Conservation (phyloP, 2,888 invertebrate genomes). For the Sycophila texana region DNA sequence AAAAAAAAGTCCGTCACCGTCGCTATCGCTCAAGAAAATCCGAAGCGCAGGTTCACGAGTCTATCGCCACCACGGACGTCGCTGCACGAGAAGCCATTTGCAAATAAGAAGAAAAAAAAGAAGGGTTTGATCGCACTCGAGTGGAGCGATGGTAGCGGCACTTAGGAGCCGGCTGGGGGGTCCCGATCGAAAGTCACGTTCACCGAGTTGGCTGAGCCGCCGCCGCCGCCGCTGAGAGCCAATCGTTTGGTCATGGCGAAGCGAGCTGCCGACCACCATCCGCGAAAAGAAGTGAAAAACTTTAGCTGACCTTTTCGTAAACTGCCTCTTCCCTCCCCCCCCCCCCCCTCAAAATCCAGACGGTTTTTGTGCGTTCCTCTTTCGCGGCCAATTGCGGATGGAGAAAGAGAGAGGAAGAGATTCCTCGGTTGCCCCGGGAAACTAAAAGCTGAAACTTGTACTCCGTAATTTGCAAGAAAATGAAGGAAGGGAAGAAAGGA, state of each 20-base stretch:
- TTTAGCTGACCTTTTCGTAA: constrained; percentile 13
- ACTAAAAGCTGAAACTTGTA: constrained; percentile 46
- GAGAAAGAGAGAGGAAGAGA: constrained; percentile 13
- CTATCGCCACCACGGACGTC: not conserved
- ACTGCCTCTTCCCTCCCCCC: not conserved
- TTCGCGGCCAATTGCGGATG: constrained; percentile 6
- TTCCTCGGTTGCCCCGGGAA: constrained; percentile 24
- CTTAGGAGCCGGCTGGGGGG: constrained; percentile 18
- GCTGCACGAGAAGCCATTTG: constrained; percentile 43
- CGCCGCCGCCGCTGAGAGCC: constrained; percentile 18
- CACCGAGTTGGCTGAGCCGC: constrained; percentile 5
- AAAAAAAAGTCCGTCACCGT: constrained; percentile 17
- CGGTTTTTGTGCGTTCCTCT: not conserved
- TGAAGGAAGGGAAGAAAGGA: not conserved
- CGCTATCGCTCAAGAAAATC: constrained; percentile 52
- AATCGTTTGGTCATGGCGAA: constrained; percentile 47
- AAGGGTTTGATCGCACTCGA: constrained; percentile 44
- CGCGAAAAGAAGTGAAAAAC: constrained; percentile 34
- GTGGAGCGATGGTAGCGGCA: constrained; percentile 11
- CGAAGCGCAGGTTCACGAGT: constrained; percentile 19
- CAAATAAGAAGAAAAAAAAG: constrained; percentile 39
- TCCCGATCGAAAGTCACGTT: constrained; percentile 56
- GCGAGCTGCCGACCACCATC: not conserved
- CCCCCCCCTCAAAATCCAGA: not conserved
- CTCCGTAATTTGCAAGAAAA: constrained; percentile 46